Evolutionary conservation across 2,113 vertebrate genomes (phyloP).

Genomic region (Chrysochloris asiatica): DNA sequence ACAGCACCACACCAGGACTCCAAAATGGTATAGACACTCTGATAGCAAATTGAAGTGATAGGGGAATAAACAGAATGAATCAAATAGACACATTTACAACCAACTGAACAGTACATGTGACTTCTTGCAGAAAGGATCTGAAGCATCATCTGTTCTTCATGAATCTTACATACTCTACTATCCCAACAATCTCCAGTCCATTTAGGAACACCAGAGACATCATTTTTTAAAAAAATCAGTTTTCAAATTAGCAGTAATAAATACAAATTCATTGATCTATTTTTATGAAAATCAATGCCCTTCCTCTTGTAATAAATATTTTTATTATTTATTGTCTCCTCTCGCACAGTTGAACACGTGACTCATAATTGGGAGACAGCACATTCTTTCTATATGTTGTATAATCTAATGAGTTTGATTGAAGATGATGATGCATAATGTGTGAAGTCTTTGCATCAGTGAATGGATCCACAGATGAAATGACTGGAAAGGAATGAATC

Average conservation of each 20-base stretch:
- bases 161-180: neutral
- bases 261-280: neutral
- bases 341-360: slow-evolving; percentile 23
- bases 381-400: neutral
- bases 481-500: slow-evolving; percentile 78
- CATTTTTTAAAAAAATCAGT: slow-evolving; percentile 24
- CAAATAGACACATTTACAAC: slow-evolving; percentile 21
- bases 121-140: neutral
- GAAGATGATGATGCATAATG: slow-evolving; percentile 20
- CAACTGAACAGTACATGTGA: neutral
- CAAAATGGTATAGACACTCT: neutral
- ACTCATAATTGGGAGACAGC: slow-evolving; percentile 54
- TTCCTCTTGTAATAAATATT: neutral
- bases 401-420: slow-evolving; percentile 50
- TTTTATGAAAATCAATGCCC: slow-evolving; percentile 31
- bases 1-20: too few species aligned
- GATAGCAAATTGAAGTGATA: neutral
- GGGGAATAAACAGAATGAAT: neutral
- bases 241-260: slow-evolving; percentile 25
- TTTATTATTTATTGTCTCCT: slow-evolving; percentile 52
- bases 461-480: slow-evolving; percentile 13
- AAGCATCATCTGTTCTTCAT: slow-evolving; percentile 8
- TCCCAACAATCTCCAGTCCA: slow-evolving; percentile 20
- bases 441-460: neutral
- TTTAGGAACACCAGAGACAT: neutral